Evolutionary conservation across 2,888 invertebrate species (phyloP), one percentile per base, ranked within the genome.

Genomic region (Oxyteleia sp.): DNA sequence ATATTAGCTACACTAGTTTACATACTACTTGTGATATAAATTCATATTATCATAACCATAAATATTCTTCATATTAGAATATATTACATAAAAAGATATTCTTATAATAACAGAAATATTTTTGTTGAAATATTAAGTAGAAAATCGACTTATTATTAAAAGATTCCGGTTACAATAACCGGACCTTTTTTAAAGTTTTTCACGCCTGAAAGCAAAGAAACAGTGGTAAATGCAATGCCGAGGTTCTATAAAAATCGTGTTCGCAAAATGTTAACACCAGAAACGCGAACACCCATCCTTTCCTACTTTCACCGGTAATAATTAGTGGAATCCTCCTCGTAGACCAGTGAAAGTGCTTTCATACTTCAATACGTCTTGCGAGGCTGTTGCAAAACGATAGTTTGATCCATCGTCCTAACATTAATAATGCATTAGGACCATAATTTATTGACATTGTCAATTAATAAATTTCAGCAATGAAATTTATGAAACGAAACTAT

Each of bases 261-360:
- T 68, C 32, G 51, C 43, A 32, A 59, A 68, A 68, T 61, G 59
- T 76, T 57, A 43, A 53, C 41, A 45, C n/a, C 61, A 29, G n/a
- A 38, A 20, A 68, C 41, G 41, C 75, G 43, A 45, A 61, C 69
- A 51, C 38, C 41, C 47, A 41, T 26, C 26, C 82, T 82, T 82
- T 71, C 82, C 64, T 51, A 69, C 82, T 82, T 82, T 82, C 82
- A 71, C 82, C 69, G 69, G 61, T 51, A 82, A 82, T 82, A 69
- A 75, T 82, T 75, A 82, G 61, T 51, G n/a, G 63, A 47, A 61
- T 61, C 82, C 49, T 82, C 82, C 75, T 82, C 75, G 38, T 68
- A 69, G 61, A 57, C 45, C 29, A 71, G 82, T 82, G 82, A 82
- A 76, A 82, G 82, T 82, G 64, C 64, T 66, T 82, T 76, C 68